These are phyloP conservation scores for Ridgeia piscesae DNA, from an alignment of 1,140 invertebrate genomes.

Conservation along the genomic window DNA sequence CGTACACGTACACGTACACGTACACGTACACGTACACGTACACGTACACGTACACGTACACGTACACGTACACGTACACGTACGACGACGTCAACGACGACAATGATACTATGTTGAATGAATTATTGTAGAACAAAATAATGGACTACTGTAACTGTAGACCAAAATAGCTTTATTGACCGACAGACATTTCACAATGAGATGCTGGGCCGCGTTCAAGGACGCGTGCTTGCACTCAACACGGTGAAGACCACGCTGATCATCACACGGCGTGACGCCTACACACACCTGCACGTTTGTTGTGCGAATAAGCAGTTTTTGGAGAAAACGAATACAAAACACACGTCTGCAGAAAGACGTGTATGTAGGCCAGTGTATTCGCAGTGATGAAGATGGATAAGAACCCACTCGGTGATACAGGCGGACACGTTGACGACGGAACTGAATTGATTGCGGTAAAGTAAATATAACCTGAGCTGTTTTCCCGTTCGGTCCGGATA, in stretches of 20 bases:
- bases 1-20: neutral
- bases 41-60: slow-evolving; percentile 21
- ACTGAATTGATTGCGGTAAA: neutral
- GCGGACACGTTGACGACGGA: neutral
- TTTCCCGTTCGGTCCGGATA: neutral
- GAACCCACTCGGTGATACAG: neutral
- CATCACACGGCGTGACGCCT: neutral
- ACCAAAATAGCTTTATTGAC: neutral
- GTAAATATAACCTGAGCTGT: neutral
- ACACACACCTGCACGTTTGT: neutral
- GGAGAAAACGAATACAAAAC: neutral
- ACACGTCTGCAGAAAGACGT: neutral
- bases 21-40: slow-evolving; percentile 6
- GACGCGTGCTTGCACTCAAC: neutral
- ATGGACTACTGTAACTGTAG: too few relatives aligned
- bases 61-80: slow-evolving; percentile 18
- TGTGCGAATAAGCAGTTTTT: neutral
- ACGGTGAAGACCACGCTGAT: neutral
- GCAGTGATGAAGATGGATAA: slow-evolving; percentile 13
- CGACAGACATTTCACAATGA: neutral
- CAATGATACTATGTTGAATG: neutral
- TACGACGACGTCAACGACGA: too few relatives aligned
- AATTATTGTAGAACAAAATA: too few relatives aligned
- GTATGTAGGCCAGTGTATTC: neutral
- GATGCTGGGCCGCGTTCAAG: neutral